Percentiles rank a stretch among this genome's conserved stretches.
These are phyloP conservation scores for Parelbella ahira DNA, from an alignment of 2,888 invertebrate genomes.

Conservation along the genomic window DNA sequence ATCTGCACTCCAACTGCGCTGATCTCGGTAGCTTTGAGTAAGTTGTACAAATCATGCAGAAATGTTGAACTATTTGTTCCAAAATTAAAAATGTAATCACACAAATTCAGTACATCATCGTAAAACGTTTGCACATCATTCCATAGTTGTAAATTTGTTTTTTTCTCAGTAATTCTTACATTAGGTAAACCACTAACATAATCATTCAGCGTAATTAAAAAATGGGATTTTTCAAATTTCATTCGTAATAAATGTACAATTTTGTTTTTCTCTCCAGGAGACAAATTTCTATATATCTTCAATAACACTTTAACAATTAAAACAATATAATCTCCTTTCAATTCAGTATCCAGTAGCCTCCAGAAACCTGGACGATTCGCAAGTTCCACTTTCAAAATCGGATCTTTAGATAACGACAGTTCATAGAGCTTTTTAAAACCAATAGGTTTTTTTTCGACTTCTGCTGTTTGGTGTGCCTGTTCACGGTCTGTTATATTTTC, in stretches of 20 bases:
- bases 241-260: slow-evolving; percentile 48
- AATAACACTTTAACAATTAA: slow-evolving; percentile 66
- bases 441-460: slow-evolving; percentile 61
- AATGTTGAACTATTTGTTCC: slow-evolving; percentile 42
- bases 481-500: slow-evolving; percentile 46
- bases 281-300: slow-evolving; percentile 54
- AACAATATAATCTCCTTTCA: slow-evolving; percentile 71
- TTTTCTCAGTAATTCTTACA: slow-evolving; percentile 59
- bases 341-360: slow-evolving; percentile 58
- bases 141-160: slow-evolving; percentile 64
- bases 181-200: slow-evolving; percentile 53
- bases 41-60: slow-evolving; percentile 43
- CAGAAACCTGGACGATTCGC: slow-evolving; percentile 67
- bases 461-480: slow-evolving; percentile 37
- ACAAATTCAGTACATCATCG: slow-evolving; percentile 46
- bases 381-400: slow-evolving; percentile 61
- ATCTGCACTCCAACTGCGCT: slow-evolving; percentile 56
- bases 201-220: slow-evolving; percentile 49
- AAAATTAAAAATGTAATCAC: slow-evolving; percentile 54
- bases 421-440: slow-evolving; percentile 68
- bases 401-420: slow-evolving; percentile 57
- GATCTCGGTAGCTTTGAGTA: slow-evolving; percentile 49
- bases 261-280: slow-evolving; percentile 53
- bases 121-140: slow-evolving; percentile 63
- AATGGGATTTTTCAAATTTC: slow-evolving; percentile 53